Evolutionary conservation across 2,113 vertebrate genomes (phyloP).

Genomic region (Calyptomena viridis): DNA sequence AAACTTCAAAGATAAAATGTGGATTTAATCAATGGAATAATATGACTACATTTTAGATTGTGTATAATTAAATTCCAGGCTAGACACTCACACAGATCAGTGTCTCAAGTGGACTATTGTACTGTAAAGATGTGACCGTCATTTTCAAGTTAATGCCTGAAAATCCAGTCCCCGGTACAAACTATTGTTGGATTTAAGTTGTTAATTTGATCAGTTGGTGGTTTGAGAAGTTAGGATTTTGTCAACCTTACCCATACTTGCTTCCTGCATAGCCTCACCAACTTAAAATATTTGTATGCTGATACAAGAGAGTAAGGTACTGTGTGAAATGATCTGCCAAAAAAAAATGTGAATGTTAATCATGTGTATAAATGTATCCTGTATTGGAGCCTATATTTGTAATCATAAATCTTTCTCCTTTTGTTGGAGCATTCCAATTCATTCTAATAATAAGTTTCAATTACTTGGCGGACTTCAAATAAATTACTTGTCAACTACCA

Average conservation of each 20-base stretch:
- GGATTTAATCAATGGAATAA: neutral
- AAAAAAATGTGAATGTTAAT: neutral
- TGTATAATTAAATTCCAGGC: neutral
- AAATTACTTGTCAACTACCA: slow-evolving; percentile 52
- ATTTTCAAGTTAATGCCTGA: neutral
- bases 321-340: neutral
- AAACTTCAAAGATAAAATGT: neutral
- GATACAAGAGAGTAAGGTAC: neutral
- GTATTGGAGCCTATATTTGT: neutral
- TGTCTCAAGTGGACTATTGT: neutral
- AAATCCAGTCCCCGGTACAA: neutral
- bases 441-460: slow-evolving; percentile 27
- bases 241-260: neutral
- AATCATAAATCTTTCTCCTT: neutral
- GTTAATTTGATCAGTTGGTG: neutral
- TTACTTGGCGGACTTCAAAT: slow-evolving; percentile 34
- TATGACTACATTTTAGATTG: neutral
- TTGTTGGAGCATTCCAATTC: neutral
- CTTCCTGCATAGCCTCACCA: neutral
- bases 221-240: neutral
- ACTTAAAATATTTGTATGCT: slow-evolving; percentile 5
- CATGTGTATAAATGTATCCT: neutral
- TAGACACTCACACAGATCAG: neutral
- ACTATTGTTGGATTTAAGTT: neutral
- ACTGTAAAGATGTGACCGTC: neutral